Evolutionary conservation across 2,797 vertebrate genomes (phyloP).

Genomic region (Mormyrops boulengeri): DNA sequence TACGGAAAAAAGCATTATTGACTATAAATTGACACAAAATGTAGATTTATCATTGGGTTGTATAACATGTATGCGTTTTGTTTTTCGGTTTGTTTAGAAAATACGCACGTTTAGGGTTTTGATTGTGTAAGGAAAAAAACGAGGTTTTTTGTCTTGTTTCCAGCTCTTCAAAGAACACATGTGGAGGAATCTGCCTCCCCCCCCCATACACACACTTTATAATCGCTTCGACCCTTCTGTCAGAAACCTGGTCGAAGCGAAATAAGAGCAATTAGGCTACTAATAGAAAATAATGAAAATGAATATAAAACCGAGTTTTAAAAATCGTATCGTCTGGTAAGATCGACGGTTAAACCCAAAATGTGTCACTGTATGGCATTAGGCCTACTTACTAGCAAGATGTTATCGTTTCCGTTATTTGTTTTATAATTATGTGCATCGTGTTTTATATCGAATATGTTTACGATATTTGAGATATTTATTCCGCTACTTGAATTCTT

Average conservation of each 20-base stretch:
- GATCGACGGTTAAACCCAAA: background rate
- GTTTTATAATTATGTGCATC: background rate
- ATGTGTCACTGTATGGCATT: background rate
- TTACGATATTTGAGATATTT: background rate
- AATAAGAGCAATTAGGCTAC: background rate
- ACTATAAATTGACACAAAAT: background rate
- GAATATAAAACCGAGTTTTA: background rate
- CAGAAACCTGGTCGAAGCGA: background rate
- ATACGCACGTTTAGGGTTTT: background rate
- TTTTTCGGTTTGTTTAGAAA: background rate
- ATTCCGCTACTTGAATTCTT: background rate
- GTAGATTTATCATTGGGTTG: background rate
- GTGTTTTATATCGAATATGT: background rate
- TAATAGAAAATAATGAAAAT: background rate
- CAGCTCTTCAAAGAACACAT: background rate
- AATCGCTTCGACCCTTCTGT: background rate
- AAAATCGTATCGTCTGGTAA: background rate
- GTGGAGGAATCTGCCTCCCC: background rate
- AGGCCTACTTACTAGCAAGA: background rate
- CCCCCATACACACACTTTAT: background rate
- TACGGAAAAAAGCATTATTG: background rate
- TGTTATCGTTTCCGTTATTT: background rate
- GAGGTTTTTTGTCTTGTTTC: background rate
- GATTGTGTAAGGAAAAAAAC: too few species aligned
- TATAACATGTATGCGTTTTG: background rate